A percentile compares a stretch with the other conserved stretches of the same genome.
phyloP scores from a whole-genome alignment of 2,113 vertebrate species.

The Pongo pygmaeus region DNA sequence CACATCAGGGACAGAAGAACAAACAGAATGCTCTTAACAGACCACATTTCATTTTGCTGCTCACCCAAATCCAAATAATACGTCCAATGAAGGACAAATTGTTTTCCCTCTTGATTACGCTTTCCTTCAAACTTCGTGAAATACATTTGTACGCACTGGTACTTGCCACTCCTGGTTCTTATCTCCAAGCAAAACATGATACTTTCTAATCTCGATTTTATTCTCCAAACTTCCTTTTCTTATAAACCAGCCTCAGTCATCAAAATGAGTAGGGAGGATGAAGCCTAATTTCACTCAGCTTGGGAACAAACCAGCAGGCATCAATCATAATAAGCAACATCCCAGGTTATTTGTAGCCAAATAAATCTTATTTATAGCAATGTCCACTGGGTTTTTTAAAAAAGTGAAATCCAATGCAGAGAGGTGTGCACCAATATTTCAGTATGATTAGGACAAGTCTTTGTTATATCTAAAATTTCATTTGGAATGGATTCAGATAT shows the following conservation, averaged over 20 bases:
- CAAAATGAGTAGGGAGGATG: not conserved
- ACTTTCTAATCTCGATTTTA: not conserved
- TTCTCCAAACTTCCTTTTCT: not conserved
- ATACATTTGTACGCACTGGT: not conserved
- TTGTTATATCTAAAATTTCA: not conserved
- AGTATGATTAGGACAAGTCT: not conserved
- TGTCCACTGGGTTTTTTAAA: not conserved
- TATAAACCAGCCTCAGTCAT: conserved; percentile 7
- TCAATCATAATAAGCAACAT: not conserved
- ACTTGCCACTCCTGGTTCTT: not conserved
- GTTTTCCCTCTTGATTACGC: not conserved
- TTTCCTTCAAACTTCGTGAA: not conserved
- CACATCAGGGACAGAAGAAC: not conserved
- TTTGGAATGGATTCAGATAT: not conserved
- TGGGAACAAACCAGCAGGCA: not conserved
- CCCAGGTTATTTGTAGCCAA: not conserved
- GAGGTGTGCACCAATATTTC: conserved; percentile 1
- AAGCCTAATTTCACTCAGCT: not conserved
- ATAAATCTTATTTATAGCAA: not conserved
- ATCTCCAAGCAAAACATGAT: not conserved
- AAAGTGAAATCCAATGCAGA: not conserved
- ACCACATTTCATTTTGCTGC: not conserved
- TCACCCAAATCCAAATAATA: not conserved
- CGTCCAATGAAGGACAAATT: not conserved
- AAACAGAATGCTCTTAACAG: not conserved